Evolutionary conservation across 92 coral and sea anemone genomes (phyloP).

Genomic region (Epizoanthus stellaris): DNA sequence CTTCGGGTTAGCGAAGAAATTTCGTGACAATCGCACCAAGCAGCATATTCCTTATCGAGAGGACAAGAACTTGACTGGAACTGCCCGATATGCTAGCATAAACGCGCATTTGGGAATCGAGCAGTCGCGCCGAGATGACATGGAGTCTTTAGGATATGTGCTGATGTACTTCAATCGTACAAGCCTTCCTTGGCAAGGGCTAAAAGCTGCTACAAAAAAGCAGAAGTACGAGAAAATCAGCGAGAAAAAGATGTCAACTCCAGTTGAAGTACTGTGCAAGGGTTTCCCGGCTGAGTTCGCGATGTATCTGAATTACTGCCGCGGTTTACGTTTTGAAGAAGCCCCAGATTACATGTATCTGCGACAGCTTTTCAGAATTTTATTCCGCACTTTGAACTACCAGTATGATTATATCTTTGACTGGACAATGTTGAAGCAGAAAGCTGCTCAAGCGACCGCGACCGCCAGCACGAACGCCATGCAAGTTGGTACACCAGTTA

Average conservation of each 20-base stretch:
- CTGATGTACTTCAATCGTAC: slow-evolving; percentile 99
- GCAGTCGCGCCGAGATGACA: slow-evolving; percentile 97
- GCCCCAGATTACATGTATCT: slow-evolving; percentile 98
- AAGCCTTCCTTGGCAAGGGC: slow-evolving; percentile 98
- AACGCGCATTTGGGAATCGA: slow-evolving; percentile 98
- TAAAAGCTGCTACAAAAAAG: slow-evolving; percentile 97
- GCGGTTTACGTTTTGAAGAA: slow-evolving; percentile 94
- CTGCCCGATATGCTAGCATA: slow-evolving; percentile 98
- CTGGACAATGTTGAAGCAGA: slow-evolving; percentile 99
- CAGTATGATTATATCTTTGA: slow-evolving; percentile 98
- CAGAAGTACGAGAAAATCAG: slow-evolving; percentile 99
- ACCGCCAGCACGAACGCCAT: slow-evolving; percentile 63
- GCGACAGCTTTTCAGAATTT: slow-evolving; percentile 94
- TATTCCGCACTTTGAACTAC: slow-evolving; percentile 96
- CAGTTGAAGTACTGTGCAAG: slow-evolving; percentile 95
- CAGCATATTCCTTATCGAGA: slow-evolving; percentile 98
- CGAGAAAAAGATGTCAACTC: slow-evolving; percentile 99
- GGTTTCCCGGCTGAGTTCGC: slow-evolving; percentile 99
- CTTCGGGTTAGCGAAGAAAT: slow-evolving; percentile 98
- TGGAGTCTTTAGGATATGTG: slow-evolving; percentile 98
- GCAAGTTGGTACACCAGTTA: slow-evolving; percentile 67
- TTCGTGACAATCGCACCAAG: slow-evolving; percentile 90
- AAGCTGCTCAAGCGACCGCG: slow-evolving; percentile 87
- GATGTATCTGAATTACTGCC: slow-evolving; percentile 98
- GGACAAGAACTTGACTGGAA: slow-evolving; percentile 97